Conservation (phyloP, 2,113 vertebrate genomes). For the Globicephala melas region DNA sequence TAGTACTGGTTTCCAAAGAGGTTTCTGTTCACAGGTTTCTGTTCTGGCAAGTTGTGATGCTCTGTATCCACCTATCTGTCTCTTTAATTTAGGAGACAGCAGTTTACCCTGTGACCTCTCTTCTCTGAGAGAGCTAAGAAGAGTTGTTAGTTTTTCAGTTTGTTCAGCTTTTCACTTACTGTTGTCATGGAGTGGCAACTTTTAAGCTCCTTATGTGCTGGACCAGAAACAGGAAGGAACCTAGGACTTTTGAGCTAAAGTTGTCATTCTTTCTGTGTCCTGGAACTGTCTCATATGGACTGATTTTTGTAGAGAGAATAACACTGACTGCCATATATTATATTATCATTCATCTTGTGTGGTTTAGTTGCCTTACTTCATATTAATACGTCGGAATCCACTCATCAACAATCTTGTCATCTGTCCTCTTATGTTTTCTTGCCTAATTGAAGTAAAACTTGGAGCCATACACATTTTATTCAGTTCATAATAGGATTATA, state of each 20-base stretch:
- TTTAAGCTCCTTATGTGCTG: background rate
- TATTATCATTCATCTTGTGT: background rate
- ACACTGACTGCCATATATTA: background rate
- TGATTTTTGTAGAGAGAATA: background rate
- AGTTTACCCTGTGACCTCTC: background rate
- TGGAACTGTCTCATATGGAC: background rate
- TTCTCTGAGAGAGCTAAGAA: background rate
- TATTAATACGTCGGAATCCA: background rate
- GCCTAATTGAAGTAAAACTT: background rate
- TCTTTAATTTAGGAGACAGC: background rate
- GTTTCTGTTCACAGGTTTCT: background rate
- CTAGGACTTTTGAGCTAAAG: background rate
- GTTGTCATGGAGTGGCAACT: background rate
- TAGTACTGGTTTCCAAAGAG: background rate
- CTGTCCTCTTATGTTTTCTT: background rate
- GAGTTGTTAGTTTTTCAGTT: background rate
- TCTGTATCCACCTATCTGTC: background rate
- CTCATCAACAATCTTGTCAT: background rate
- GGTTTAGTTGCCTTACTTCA: background rate
- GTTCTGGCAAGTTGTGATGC: background rate
- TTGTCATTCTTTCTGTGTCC: background rate
- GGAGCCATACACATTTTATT: background rate
- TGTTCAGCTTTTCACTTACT: background rate
- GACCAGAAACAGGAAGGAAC: background rate
- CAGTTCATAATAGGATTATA: background rate